phyloP scores from a whole-genome alignment of 2,797 vertebrate genomes.

The Tapirus indicus region DNA sequence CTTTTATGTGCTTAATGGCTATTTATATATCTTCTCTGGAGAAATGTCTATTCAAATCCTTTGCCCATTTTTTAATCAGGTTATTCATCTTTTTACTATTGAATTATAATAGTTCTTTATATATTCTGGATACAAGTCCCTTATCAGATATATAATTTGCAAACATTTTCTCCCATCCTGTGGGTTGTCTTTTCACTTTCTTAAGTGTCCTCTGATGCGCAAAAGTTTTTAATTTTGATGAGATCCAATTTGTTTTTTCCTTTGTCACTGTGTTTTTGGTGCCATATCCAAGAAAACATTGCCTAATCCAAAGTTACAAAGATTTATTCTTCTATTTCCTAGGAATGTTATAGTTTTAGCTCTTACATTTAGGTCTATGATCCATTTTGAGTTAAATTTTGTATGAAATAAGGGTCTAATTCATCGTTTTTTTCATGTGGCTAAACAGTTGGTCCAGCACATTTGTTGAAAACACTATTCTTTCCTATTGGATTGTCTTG shows the following conservation, averaged over 20 bases:
- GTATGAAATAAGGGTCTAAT: neutral
- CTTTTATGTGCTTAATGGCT: neutral
- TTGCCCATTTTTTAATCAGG: neutral
- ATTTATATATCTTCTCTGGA: neutral
- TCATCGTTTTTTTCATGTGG: neutral
- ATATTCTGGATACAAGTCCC: neutral
- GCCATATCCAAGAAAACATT: neutral
- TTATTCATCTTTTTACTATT: neutral
- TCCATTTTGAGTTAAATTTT: neutral
- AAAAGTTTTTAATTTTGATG: neutral
- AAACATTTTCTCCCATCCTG: neutral
- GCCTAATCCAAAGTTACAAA: neutral
- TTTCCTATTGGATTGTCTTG: neutral
- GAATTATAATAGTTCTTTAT: neutral
- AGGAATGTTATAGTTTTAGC: slow-evolving; percentile 11
- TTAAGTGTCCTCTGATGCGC: neutral
- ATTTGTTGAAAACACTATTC: slow-evolving; percentile 12
- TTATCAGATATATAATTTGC: neutral
- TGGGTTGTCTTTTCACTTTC: neutral
- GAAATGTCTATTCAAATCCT: neutral
- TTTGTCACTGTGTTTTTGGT: neutral
- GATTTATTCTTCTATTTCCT: neutral
- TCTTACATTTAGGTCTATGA: neutral
- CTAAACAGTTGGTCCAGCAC: neutral
- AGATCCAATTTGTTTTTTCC: neutral